Evolutionary conservation across 2,113 vertebrate genomes (phyloP), one percentile per base, ranked within the genome.

Genomic region (Neolamprologus brichardi): DNA sequence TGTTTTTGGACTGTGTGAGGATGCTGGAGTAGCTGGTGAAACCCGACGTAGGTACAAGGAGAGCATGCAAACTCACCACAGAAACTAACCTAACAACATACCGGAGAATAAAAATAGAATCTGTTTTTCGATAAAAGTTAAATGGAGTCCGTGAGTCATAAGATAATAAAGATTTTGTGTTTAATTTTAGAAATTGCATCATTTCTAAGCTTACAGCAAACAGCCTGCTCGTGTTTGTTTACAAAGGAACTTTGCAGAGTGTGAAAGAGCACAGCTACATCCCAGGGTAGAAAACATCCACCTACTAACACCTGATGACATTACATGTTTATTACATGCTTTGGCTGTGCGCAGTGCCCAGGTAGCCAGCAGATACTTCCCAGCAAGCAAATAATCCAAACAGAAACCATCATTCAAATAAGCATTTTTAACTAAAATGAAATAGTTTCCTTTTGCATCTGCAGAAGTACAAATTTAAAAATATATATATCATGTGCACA

Each of bases 21-120:
- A 44, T 4, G 20, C 20, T 10, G 39, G 0, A 46, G 5, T 2
- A 17, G 39, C 20, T 17, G 67, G 14, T 18, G 67, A 72, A 44
- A 46, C 3, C 23, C 0, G 14, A 18, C 3, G 1, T 15, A 18
- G 67, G 23, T 25, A 23, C n/a, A 15, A 14, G 64, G 7, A 25
- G 1, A 41, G n/a, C 37, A 70, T 14, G 37, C n/a, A 15, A 23
- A 41, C 20, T 41, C 64, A 41, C 13, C 1, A 15, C 64, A 25
- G 20, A 41, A 70, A 70, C 64, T 1, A 70, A 70, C 37, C 7
- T 25, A 41, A 25, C 64, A 41, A 23, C 18, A 70, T 18, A 53
- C 1, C 2, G 6, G 46, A 32, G 51, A 70, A 64, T 15, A 32
- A 85, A 72, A 34, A 5, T 82, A 28, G 64, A 64, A 20, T 23